phyloP scores from a whole-genome alignment of 92 coral and sea anemone species.

The Epizoanthus fatuus region DNA sequence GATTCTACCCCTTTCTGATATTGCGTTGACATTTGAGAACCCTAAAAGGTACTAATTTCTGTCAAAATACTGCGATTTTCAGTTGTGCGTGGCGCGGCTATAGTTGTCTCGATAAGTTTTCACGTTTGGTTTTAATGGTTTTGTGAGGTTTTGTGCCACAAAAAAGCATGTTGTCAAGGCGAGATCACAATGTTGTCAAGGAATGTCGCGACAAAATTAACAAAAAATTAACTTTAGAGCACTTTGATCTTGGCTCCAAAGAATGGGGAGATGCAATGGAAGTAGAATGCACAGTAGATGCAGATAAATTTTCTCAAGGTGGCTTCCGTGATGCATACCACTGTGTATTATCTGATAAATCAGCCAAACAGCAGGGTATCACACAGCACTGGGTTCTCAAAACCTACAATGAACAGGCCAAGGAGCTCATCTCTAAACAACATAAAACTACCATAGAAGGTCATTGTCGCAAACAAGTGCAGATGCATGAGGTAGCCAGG shows the following conservation, averaged over 20 bases:
- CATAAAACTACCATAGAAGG: constrained; percentile 46
- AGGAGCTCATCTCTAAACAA: constrained; percentile 42
- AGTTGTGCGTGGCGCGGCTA: too few species aligned
- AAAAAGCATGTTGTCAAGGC: too few species aligned
- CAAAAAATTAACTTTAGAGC: constrained; percentile 73
- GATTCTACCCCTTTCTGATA: too few species aligned
- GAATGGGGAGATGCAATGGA: constrained; percentile 69
- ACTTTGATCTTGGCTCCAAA: constrained; percentile 65
- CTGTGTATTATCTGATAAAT: constrained; percentile 13
- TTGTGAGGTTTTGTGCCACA: too few species aligned
- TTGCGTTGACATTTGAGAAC: too few species aligned
- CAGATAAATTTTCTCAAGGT: constrained; percentile 73
- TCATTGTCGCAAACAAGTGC: constrained; percentile 66
- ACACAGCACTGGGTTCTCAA: constrained; percentile 63
- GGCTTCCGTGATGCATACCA: constrained; percentile 62
- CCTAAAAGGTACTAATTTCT: too few species aligned
- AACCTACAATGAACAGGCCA: constrained; percentile 52
- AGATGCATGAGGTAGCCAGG: constrained; percentile 81
- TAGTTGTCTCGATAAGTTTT: too few species aligned
- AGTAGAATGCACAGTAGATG: constrained; percentile 54
- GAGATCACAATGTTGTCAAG: too few species aligned
- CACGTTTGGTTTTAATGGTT: too few species aligned
- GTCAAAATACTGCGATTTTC: too few species aligned
- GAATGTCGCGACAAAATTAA: too few species aligned
- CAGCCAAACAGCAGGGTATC: background rate